Percentiles rank a stretch among this genome's conserved stretches.
Conservation (phyloP, 1,140 invertebrate genomes). For the Atopsyche davidsoni region DNA sequence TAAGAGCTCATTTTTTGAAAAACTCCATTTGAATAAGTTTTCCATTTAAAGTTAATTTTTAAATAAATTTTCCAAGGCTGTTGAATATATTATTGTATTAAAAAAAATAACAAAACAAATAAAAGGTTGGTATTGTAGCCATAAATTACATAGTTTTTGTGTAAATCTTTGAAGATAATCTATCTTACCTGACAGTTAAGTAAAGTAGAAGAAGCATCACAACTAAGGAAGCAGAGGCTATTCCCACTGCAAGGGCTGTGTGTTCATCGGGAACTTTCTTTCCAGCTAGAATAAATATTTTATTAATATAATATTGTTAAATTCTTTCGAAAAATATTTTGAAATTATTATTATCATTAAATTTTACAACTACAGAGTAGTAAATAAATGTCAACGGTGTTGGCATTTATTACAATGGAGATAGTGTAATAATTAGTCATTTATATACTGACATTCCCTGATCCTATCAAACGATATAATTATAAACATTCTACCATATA, state of each 20-base stretch:
- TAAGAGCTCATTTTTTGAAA: too few relatives aligned
- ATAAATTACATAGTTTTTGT: neutral
- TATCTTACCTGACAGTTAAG: slow-evolving; percentile 21
- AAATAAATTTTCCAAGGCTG: neutral
- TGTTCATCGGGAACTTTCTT: slow-evolving; percentile 20
- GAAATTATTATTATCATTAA: too few relatives aligned
- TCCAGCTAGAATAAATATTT: slow-evolving; percentile 12
- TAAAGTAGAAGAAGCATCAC: slow-evolving; percentile 22
- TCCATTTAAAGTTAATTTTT: neutral
- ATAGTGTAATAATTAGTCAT: too few relatives aligned
- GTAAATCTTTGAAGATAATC: neutral
- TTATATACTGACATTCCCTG: too few relatives aligned
- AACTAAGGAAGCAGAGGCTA: slow-evolving; percentile 20
- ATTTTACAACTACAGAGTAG: too few relatives aligned
- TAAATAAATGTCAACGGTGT: too few relatives aligned
- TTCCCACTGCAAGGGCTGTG: slow-evolving; percentile 21
- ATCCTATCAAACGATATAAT: too few relatives aligned
- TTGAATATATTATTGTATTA: neutral
- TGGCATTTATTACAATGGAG: too few relatives aligned
- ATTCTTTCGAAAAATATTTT: too few relatives aligned
- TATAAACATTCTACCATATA: too few relatives aligned
- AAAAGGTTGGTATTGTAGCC: neutral
- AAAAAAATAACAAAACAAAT: neutral
- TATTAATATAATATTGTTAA: too few relatives aligned
- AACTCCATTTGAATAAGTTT: neutral